Conservation (phyloP, 2,888 invertebrate genomes). For the Epirrhoe tristata region DNA sequence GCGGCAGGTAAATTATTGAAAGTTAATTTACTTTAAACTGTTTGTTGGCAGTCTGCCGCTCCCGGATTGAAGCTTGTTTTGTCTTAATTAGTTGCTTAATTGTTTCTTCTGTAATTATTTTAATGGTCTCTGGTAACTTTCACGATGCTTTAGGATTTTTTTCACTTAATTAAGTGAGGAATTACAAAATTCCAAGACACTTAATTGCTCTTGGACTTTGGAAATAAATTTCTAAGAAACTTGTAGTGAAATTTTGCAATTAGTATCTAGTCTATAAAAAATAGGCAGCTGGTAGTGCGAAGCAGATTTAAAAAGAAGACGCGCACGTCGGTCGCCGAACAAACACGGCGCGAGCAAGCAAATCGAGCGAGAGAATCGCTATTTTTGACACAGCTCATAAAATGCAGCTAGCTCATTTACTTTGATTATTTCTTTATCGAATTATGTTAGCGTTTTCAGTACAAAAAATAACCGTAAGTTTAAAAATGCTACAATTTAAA, state of each 20-base stretch:
- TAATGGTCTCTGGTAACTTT: slow-evolving; percentile 11
- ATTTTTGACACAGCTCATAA: slow-evolving; percentile 5
- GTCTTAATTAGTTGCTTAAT: slow-evolving; percentile 27
- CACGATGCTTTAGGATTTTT: slow-evolving; percentile 10
- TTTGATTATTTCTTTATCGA: too few relatives aligned
- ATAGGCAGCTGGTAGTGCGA: neutral
- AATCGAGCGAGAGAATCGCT: slow-evolving; percentile 10
- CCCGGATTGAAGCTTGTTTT: slow-evolving; percentile 16
- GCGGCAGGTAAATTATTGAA: slow-evolving; percentile 21
- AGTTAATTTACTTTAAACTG: slow-evolving; percentile 25
- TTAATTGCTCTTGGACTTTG: neutral
- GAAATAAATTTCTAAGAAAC: neutral
- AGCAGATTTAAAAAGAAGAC: neutral
- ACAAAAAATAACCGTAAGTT: too few relatives aligned
- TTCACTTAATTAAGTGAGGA: neutral
- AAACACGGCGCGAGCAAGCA: slow-evolving; percentile 3
- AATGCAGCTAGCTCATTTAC: neutral
- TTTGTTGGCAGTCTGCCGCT: slow-evolving; percentile 6
- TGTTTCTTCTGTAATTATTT: slow-evolving; percentile 23
- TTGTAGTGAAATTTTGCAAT: neutral
- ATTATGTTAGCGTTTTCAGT: too few relatives aligned
- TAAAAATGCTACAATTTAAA: too few relatives aligned
- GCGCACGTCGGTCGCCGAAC: neutral
- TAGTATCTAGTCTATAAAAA: neutral
- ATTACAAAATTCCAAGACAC: neutral